A percentile compares a stretch with the other conserved stretches of the same genome.
phyloP scores from a whole-genome alignment of 2,797 vertebrate species.

The Sarcoramphus papa region DNA sequence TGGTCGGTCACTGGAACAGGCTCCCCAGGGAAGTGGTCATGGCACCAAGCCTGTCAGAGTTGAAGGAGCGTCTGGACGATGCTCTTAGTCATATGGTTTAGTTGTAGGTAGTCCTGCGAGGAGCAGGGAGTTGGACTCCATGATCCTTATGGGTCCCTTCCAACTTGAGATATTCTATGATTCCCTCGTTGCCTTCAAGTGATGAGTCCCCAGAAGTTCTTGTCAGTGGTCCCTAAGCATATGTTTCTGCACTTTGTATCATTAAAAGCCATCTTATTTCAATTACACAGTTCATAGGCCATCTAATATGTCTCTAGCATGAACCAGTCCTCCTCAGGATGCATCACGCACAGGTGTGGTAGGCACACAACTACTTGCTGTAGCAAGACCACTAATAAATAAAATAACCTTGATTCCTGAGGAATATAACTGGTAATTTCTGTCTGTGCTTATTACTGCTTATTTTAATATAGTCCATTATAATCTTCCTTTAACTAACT shows the following conservation, averaged over 20 bases:
- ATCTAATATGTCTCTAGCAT: neutral
- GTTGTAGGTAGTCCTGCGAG: neutral
- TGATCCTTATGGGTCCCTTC: neutral
- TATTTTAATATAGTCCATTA: neutral
- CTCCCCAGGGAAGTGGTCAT: neutral
- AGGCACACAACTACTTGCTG: neutral
- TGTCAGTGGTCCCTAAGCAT: neutral
- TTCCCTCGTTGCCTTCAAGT: neutral
- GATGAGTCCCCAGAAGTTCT: neutral
- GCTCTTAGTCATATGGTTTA: neutral
- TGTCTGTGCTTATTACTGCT: neutral
- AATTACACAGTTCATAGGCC: neutral
- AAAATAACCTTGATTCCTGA: neutral
- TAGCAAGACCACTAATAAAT: neutral
- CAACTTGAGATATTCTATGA: neutral
- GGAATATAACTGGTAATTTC: neutral
- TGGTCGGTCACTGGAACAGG: neutral
- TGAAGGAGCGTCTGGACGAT: neutral
- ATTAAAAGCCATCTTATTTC: neutral
- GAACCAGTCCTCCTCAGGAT: neutral
- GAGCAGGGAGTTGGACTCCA: neutral
- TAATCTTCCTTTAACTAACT: neutral
- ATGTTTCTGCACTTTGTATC: neutral
- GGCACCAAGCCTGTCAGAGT: neutral
- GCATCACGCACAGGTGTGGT: neutral